Evolutionary conservation across 1,140 invertebrate genomes (phyloP).

Genomic region (Apis florea): DNA sequence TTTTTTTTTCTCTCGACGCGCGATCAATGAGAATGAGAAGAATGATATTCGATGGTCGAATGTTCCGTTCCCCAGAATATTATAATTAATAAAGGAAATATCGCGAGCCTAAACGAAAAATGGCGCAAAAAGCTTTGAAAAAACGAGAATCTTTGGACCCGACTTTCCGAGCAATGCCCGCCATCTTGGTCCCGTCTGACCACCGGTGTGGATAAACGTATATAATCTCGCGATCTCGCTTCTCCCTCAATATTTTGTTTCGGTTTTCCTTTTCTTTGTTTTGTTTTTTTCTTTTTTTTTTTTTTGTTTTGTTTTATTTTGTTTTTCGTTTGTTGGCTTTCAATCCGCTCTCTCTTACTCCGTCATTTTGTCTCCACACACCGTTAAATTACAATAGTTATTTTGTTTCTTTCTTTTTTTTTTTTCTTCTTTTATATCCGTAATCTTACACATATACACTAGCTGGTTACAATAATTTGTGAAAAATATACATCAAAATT

Average conservation of each 20-base stretch:
- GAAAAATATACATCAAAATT: conserved; percentile 82
- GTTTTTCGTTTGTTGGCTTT: conserved; percentile 51
- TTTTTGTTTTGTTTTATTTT: conserved; percentile 23
- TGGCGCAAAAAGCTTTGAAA: conserved; percentile 23
- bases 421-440: conserved; percentile 56
- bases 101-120: neutral
- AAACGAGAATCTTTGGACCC: conserved; percentile 71
- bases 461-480: conserved; percentile 80
- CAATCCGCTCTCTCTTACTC: conserved; percentile 51
- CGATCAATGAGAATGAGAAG: neutral
- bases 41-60: too few species aligned
- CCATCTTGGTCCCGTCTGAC: conserved; percentile 78
- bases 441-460: conserved; percentile 80
- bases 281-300: conserved; percentile 25
- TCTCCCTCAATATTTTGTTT: conserved; percentile 32
- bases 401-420: conserved; percentile 9
- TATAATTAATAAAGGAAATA: neutral
- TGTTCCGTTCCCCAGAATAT: neutral
- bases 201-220: conserved; percentile 73
- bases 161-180: conserved; percentile 71
- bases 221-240: conserved; percentile 62
- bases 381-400: conserved; percentile 78
- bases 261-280: conserved; percentile 1
- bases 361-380: conserved; percentile 62
- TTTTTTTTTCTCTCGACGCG: neutral